Evolutionary conservation across 2,113 vertebrate genomes (phyloP), one percentile per base, ranked within the genome.

Genomic region (Rousettus leschenaultii): DNA sequence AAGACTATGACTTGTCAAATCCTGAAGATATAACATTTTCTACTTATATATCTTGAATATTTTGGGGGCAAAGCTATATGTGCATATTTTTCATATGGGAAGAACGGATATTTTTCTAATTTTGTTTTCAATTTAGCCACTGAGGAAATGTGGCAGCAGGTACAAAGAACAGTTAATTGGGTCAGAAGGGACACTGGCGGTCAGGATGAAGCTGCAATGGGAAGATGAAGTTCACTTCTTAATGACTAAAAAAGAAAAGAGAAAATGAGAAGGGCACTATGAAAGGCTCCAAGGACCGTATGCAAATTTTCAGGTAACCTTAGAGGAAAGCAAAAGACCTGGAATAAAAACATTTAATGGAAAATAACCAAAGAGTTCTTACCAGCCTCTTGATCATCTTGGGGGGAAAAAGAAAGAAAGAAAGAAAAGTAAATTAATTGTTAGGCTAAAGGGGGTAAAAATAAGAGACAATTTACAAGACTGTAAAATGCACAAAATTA

Each of bases 331-430:
- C 86, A 74, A 79, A 78, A 51, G 26, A 74, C 70, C 97, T 98
- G 97, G 57, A 97, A 98, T 94, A 63, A 96, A 97, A 97, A 97
- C 9, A 93, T 26, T 43, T 95, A 70, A 95, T 89, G 30, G 38
- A 85, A 95, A 59, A 43, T 53, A 88, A 15, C 26, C 26, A 86
- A 86, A 89, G 35, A 73, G 48, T 75, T 45, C 78, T 24, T 33
- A 48, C 43, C 28, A 83, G 57, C 14, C 3, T 86, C 89, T 51
- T 74, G 15, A 18, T 90, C 89, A 73, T n/a, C 95, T 78, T 91
- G 86, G 43, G 43, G 8, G 1, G 13, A 48, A 48, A 51, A 51
- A 15, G 48, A 97, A 74, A 94, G 82, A 78, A 93, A 88, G 40
- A 55, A 89, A 87, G n/a, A 59, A 91, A 95, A 65, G 16, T 63